Evolutionary conservation across 2,797 vertebrate genomes (phyloP), one percentile per base, ranked within the genome.

Genomic region (Streptopelia turtur): DNA sequence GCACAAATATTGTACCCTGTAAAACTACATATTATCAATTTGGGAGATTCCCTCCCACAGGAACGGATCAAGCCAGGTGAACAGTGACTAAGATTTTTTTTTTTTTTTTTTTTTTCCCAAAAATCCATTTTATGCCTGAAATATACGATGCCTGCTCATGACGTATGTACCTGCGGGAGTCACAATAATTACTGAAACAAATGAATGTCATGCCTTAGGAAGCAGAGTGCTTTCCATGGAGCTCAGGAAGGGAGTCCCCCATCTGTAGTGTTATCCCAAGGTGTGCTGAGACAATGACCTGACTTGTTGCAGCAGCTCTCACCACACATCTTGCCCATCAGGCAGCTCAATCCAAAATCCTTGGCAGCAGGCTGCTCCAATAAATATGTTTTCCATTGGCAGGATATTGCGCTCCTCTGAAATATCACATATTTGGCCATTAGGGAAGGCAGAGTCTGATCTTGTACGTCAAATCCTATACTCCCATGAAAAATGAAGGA

Each of bases 361-460:
- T 87, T 87, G 71, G 88, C 88, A 95, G 70, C 33, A 83, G 49
- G 45, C 63, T 83, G 63, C 57, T 55, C 94, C 90, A 80, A 93
- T 95, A 96, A 95, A 95, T 95, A 87, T 93, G 87, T 92, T 96
- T 83, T 61, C 88, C 75, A 90, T 92, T 95, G 95, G 91, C 94
- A 95, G 66, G 83, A 89, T 96, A 92, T 89, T 85, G 94, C 86
- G 75, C 9, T 95, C 30, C 33, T 77, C 93, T 95, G 93, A 96
- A 95, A 95, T 94, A 97, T 80, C 75, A 90, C 68, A 31, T 84
- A 95, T 89, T 97, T 92, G 64, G 86, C 88, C 75, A 95, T 96
- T 94, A 92, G 65, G 59, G 68, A 89, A 96, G 94, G 86, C 75
- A 95, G 56, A 96, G 30, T 61, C 83, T 93, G 86, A 92, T 96